phyloP scores from a whole-genome alignment of 2,113 vertebrate species.

The Syrrhaptes paradoxus region DNA sequence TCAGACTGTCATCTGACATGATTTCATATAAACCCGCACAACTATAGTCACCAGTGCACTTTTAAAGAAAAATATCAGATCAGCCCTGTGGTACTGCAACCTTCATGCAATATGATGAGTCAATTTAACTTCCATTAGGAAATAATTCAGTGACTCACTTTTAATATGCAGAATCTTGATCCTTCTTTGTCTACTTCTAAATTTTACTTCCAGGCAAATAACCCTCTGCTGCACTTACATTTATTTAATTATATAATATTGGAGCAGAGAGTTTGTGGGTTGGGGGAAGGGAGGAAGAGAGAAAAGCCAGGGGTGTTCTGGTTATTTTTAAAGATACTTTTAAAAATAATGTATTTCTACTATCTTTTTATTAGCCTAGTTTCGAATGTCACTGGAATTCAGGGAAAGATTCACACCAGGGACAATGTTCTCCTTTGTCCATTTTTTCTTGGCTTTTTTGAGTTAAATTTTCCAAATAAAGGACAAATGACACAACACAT shows the following conservation, averaged over 20 bases:
- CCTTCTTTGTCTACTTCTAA: neutral
- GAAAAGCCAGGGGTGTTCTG: neutral
- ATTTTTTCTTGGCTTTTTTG: neutral
- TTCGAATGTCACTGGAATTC: neutral
- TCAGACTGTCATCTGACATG: neutral
- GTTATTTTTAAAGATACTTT: neutral
- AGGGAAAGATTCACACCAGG: neutral
- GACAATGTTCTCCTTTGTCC: neutral
- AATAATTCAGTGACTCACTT: neutral
- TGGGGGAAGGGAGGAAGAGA: neutral
- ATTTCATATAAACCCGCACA: neutral
- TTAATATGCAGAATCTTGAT: neutral
- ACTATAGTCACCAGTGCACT: neutral
- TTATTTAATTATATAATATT: neutral
- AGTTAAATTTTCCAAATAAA: neutral
- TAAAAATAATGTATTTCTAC: neutral
- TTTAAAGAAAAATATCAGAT: neutral
- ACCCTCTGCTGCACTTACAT: neutral
- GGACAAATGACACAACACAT: neutral
- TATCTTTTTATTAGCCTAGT: neutral
- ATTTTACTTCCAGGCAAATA: neutral
- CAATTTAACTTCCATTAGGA: neutral
- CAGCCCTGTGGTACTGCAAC: neutral
- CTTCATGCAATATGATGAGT: neutral
- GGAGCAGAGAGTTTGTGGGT: neutral